These are phyloP conservation scores for Pholis gunnellus DNA, from an alignment of 2,113 vertebrate species.

Conservation along the genomic window DNA sequence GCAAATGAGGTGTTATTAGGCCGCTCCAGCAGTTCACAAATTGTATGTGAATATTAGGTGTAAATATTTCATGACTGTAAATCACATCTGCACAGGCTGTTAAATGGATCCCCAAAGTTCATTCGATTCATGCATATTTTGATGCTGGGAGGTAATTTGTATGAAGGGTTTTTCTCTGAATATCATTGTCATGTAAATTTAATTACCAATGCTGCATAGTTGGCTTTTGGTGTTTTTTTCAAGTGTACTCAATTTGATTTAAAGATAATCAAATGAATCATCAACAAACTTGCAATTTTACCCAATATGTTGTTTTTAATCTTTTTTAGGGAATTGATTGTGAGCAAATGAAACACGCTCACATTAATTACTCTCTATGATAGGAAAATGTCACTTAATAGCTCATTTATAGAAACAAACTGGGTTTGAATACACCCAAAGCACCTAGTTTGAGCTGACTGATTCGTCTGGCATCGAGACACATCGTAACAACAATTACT, in stretches of 20 bases:
- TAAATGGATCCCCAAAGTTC: conserved; percentile 1
- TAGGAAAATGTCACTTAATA: too few species aligned
- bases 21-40: conserved; percentile 52
- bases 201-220: neutral
- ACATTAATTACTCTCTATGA: neutral
- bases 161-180: neutral
- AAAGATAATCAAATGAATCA: neutral
- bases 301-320: too few species aligned
- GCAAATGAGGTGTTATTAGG: conserved; percentile 34
- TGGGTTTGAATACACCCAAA: too few species aligned
- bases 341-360: neutral
- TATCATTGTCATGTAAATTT: neutral
- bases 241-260: neutral
- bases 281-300: neutral
- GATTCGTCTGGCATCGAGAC: too few species aligned
- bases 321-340: neutral
- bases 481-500: too few species aligned
- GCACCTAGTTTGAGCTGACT: too few species aligned
- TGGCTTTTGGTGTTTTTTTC: neutral
- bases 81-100: conserved; percentile 5
- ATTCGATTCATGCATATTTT: conserved; percentile 9
- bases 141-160: conserved; percentile 11
- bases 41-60: conserved; percentile 49
- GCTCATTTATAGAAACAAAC: too few species aligned
- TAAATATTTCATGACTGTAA: conserved; percentile 59